A percentile compares a stretch with the other conserved stretches of the same genome.
Conservation (phyloP, 2,888 invertebrate species). For the Agrotis puta region DNA sequence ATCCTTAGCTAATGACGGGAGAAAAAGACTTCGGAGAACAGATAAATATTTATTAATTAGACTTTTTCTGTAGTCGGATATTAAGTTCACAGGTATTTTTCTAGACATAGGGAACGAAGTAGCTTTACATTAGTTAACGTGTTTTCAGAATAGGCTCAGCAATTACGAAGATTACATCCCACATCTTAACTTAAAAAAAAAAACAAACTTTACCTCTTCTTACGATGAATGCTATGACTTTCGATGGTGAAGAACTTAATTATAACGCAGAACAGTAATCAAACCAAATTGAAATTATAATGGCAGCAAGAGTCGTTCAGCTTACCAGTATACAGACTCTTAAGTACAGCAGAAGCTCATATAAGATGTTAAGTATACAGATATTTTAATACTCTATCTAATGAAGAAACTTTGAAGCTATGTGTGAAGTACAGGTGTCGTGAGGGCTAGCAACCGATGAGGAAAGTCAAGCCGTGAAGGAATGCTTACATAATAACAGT, state of each 20-base stretch:
- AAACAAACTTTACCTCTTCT: too few species aligned
- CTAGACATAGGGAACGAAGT: too few species aligned
- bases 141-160: too few species aligned
- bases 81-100: too few species aligned
- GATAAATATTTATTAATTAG: too few species aligned
- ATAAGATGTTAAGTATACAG: constrained; percentile 26
- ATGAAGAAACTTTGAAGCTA: constrained; percentile 34
- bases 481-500: constrained; percentile 58
- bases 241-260: background rate
- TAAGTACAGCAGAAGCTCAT: constrained; percentile 14
- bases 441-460: constrained; percentile 31
- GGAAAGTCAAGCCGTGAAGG: constrained; percentile 50
- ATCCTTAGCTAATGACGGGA: background rate
- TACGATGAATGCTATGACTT: too few species aligned
- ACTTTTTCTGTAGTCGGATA: too few species aligned
- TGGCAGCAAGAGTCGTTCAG: background rate
- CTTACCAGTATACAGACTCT: background rate
- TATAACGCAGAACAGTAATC: background rate
- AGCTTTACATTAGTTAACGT: too few species aligned
- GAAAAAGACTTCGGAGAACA: background rate
- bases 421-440: constrained; percentile 41
- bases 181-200: too few species aligned
- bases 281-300: background rate
- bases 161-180: background rate
- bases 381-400: constrained; percentile 48